Conservation (phyloP, 1,140 invertebrate species). For the Aleiodes sp. region DNA sequence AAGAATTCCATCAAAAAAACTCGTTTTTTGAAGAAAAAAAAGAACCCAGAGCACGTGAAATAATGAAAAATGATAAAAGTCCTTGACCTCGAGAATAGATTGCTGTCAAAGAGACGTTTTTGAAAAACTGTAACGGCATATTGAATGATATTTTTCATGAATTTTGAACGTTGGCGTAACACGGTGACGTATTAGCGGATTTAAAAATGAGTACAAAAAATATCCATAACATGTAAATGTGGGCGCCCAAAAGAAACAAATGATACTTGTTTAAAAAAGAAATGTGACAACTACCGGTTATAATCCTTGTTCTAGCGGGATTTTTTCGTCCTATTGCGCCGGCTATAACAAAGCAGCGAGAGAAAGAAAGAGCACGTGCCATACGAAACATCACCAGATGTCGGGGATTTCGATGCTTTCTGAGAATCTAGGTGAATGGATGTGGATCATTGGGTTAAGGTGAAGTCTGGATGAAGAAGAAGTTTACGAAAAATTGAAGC, state of each 20-base stretch:
- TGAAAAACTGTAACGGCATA: background rate
- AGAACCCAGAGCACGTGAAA: background rate
- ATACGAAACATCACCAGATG: constrained; percentile 6
- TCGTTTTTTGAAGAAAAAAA: too few relatives aligned
- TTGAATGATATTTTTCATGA: background rate
- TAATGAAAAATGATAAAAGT: constrained; percentile 6
- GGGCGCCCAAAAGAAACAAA: background rate
- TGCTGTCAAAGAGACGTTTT: background rate
- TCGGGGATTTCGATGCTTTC: constrained; percentile 1
- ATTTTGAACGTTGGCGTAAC: background rate
- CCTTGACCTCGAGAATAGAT: background rate
- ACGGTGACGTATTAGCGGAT: background rate
- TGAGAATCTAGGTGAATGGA: constrained; percentile 36
- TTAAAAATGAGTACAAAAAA: background rate
- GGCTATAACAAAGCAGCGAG: background rate
- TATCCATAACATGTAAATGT: background rate
- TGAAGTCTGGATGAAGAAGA: background rate
- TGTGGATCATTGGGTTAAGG: constrained; percentile 31
- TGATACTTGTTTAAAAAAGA: background rate
- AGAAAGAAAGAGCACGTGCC: background rate
- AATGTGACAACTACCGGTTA: background rate
- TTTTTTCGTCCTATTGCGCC: background rate
- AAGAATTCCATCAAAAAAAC: too few relatives aligned
- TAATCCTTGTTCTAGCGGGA: constrained; percentile 9
- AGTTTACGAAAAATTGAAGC: background rate